These are phyloP conservation scores for Anneissia japonica DNA, from an alignment of 35 echinoderm and acorn worm genomes.

Conservation along the genomic window DNA sequence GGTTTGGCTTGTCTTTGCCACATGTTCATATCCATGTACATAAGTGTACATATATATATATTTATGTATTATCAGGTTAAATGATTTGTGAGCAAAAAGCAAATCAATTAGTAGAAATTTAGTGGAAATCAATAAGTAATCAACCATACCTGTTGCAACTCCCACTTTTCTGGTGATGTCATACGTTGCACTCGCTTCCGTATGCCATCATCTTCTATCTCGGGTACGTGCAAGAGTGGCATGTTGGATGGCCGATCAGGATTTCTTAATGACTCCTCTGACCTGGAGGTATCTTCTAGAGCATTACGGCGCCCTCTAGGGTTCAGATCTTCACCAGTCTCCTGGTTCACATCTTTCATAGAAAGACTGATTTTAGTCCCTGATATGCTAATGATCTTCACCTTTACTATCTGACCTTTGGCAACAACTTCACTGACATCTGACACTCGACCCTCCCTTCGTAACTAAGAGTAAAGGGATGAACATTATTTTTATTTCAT, in stretches of 20 bases:
- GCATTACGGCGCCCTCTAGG: slow-evolving; percentile 46
- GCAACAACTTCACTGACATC: slow-evolving; percentile 93
- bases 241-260: slow-evolving; percentile 83
- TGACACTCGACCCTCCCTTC: slow-evolving; percentile 82
- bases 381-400: slow-evolving; percentile 77
- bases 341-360: slow-evolving; percentile 95
- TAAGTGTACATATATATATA: too few relatives aligned
- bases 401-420: slow-evolving; percentile 87
- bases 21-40: too few relatives aligned
- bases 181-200: slow-evolving; percentile 80
- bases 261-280: slow-evolving; percentile 74
- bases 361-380: slow-evolving; percentile 90
- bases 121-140: neutral
- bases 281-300: slow-evolving; percentile 19
- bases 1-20: too few relatives aligned
- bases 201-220: slow-evolving; percentile 66
- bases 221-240: slow-evolving; percentile 64
- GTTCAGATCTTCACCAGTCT: slow-evolving; percentile 79
- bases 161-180: slow-evolving; percentile 95
- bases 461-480: slow-evolving; percentile 47
- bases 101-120: too few relatives aligned
- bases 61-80: too few relatives aligned
- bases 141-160: slow-evolving; percentile 77
- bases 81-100: too few relatives aligned
- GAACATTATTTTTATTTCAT: too few relatives aligned